Evolutionary conservation across 2,888 invertebrate genomes (phyloP).

Genomic region (Cataglyphis livida): DNA sequence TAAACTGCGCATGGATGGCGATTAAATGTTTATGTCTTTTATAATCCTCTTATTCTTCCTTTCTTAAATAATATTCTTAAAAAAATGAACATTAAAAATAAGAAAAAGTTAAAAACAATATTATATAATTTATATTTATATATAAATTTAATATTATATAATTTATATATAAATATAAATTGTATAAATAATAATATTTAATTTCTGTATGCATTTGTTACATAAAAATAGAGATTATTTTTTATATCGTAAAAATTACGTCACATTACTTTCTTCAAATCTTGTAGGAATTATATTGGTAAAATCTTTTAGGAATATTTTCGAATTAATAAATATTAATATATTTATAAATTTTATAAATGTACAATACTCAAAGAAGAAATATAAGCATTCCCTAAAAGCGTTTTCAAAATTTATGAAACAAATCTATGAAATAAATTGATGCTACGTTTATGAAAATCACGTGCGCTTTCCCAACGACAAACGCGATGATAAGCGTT

Average conservation of each 20-base stretch:
- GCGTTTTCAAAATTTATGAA: not conserved
- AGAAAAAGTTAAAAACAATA: too few relatives aligned
- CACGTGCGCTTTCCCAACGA: constrained; percentile 26
- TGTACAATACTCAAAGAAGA: not conserved
- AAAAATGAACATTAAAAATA: not conserved
- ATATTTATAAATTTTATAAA: not conserved
- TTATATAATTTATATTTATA: not conserved
- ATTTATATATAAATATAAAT: not conserved
- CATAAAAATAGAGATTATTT: not conserved
- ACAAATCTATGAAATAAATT: not conserved
- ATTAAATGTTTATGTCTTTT: constrained; percentile 14
- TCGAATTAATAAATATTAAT: not conserved
- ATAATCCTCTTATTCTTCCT: not conserved
- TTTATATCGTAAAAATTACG: not conserved
- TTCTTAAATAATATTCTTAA: not conserved
- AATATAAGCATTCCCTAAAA: not conserved
- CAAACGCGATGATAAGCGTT: constrained; percentile 67
- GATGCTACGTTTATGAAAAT: constrained; percentile 57
- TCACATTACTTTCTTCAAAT: not conserved
- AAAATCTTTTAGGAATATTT: not conserved
- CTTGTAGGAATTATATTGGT: not conserved
- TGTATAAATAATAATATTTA: not conserved
- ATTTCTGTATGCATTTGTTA: not conserved
- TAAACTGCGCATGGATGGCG: constrained; percentile 55
- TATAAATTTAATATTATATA: not conserved